A percentile compares a stretch with the other conserved stretches of the same genome.
phyloP scores from a whole-genome alignment of 2,888 invertebrate species.

The Lycia hirtaria region DNA sequence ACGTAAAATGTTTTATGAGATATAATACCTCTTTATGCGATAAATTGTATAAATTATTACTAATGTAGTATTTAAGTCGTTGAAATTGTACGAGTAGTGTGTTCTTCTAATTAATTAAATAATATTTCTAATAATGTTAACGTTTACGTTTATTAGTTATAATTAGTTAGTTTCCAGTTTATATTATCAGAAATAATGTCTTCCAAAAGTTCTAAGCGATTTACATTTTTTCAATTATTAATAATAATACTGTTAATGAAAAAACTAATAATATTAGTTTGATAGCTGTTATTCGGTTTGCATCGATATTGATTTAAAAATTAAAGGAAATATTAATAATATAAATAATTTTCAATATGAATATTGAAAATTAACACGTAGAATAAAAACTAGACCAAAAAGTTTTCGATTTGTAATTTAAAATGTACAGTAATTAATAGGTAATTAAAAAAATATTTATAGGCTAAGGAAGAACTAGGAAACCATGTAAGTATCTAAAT shows the following conservation, averaged over 20 bases:
- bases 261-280: not conserved
- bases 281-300: not conserved
- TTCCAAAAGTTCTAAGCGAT: conserved; percentile 12
- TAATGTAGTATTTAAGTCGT: conserved; percentile 12
- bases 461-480: not conserved
- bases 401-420: conserved; percentile 6
- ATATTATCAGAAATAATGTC: conserved; percentile 12
- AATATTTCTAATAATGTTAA: conserved; percentile 5
- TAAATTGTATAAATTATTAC: conserved; percentile 20
- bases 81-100: conserved; percentile 12
- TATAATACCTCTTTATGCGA: conserved; percentile 38
- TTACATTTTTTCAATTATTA: not conserved
- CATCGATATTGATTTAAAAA: not conserved
- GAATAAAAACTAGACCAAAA: conserved; percentile 18
- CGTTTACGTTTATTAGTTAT: conserved; percentile 1
- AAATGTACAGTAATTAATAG: conserved; percentile 20
- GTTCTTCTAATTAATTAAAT: conserved; percentile 12
- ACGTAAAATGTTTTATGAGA: conserved; percentile 2
- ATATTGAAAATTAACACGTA: not conserved
- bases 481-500: not conserved
- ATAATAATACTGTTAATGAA: not conserved
- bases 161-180: not conserved
- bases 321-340: too few relatives aligned
- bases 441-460: not conserved
- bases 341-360: too few relatives aligned